Percentiles rank a stretch among this genome's conserved stretches.
These are phyloP conservation scores for Trematomus loennbergii DNA, from an alignment of 2,113 vertebrate genomes.

Conservation along the genomic window DNA sequence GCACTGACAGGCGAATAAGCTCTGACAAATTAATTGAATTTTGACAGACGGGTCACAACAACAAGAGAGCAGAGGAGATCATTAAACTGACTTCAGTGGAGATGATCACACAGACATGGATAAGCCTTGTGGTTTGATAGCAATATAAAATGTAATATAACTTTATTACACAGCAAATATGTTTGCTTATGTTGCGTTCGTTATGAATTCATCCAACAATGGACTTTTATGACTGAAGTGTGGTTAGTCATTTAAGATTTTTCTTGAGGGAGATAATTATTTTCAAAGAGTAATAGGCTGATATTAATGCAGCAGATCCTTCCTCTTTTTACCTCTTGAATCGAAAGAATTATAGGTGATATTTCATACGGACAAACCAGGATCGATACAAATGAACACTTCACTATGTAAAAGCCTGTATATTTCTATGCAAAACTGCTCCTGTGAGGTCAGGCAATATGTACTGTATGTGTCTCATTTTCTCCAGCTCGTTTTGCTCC, in stretches of 20 bases:
- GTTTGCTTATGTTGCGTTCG: slow-evolving; percentile 39
- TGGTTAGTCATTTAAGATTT: neutral
- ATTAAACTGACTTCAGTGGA: slow-evolving; percentile 47
- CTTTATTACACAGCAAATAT: slow-evolving; percentile 38
- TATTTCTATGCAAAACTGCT: no score
- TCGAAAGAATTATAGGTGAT: neutral
- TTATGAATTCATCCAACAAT: slow-evolving; percentile 6
- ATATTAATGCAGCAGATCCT: neutral
- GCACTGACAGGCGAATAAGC: slow-evolving; percentile 72
- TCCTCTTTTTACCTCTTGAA: neutral
- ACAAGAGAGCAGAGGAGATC: slow-evolving; percentile 27
- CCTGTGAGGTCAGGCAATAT: neutral
- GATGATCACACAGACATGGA: slow-evolving; percentile 42
- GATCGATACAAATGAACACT: neutral
- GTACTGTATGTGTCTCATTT: slow-evolving; percentile 39
- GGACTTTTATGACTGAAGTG: neutral
- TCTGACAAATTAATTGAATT: slow-evolving; percentile 80
- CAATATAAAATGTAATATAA: slow-evolving; percentile 47
- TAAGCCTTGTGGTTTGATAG: slow-evolving; percentile 49
- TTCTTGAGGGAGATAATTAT: no score
- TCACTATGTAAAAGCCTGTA: neutral
- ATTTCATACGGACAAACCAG: neutral
- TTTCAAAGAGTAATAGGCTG: no score
- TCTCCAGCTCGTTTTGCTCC: neutral
- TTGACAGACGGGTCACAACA: slow-evolving; percentile 71